Percentiles rank a stretch among this genome's conserved stretches.
phyloP scores from a whole-genome alignment of 2,888 invertebrate genomes.

The Meganola albula region DNA sequence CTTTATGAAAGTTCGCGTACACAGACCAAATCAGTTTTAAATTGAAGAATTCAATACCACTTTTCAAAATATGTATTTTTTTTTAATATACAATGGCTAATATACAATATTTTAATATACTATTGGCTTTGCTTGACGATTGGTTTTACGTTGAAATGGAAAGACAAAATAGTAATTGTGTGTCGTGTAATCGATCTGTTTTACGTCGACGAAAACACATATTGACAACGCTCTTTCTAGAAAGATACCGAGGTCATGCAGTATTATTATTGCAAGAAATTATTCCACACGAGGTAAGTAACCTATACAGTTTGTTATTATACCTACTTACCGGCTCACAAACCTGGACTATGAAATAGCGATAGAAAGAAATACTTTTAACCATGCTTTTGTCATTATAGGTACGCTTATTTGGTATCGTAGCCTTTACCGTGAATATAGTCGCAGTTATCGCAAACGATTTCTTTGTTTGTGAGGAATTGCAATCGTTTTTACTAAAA shows the following conservation, averaged over 20 bases:
- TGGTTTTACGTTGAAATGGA: no score
- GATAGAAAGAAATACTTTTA: conserved; percentile 1
- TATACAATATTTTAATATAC: no score
- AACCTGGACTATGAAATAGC: conserved; percentile 1
- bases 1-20: no score
- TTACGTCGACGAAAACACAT: neutral
- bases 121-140: no score
- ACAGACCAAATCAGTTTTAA: no score
- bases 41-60: no score
- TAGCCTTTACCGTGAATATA: neutral
- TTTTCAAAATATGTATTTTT: no score
- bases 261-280: conserved; percentile 5
- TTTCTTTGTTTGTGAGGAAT: conserved; percentile 1
- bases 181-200: neutral
- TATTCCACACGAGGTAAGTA: conserved; percentile 7
- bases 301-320: neutral
- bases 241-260: conserved; percentile 1
- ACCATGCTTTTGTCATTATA: conserved; percentile 2
- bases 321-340: neutral
- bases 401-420: neutral
- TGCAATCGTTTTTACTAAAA: neutral
- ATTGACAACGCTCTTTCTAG: neutral
- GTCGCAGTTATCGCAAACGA: neutral
- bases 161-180: no score
- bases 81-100: no score